Evolutionary conservation across 1,140 invertebrate species (phyloP), one percentile per base, ranked within the genome.

Genomic region (Brachionus sp.): DNA sequence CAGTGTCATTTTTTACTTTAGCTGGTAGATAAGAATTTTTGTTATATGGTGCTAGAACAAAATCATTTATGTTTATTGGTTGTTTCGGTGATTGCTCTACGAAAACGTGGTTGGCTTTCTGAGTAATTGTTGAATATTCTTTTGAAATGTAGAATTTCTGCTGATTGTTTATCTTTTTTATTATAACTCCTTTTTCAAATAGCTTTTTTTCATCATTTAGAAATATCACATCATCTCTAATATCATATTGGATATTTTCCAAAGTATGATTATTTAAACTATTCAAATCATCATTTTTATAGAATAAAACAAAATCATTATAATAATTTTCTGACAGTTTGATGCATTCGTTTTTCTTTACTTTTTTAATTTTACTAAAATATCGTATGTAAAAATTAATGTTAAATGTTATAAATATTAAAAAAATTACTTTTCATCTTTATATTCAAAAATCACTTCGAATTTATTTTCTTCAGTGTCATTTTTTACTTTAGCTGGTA

Each of bases 241-340:
- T 16, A 33, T 0, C 19, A 39, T 70, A 3, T 7, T 12, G n/a
- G 19, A n/a, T 33, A 1, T 29, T 9, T 19, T 70, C 6, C n/a
- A 37, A 37, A 19, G 39, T 70, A 19, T 16, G 29, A 29, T 29
- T 3, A 1, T 29, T 29, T 1, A 29, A 29, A 29, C 3, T 29
- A 29, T 29, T 29, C 3, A 29, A 29, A 29, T 29, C 29, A 29
- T 29, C 29, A 29, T 29, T 29, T 37, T 19, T 84, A 33, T 37
- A 84, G 50, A 62, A 85, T 33, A 46, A 35, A 35, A 68, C 39
- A 37, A 85, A 84, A 78, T 84, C 84, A 16, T 85, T 75, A 70
- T 84, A 86, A 78, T 86, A 86, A 9, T 84, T 82, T 39, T 84
- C 39, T 9, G 84, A 85, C 42, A 86, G 29, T 85, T 85, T 86